These are phyloP conservation scores for Ochlodes sylvanus DNA, from an alignment of 2,888 invertebrate genomes.

Conservation along the genomic window DNA sequence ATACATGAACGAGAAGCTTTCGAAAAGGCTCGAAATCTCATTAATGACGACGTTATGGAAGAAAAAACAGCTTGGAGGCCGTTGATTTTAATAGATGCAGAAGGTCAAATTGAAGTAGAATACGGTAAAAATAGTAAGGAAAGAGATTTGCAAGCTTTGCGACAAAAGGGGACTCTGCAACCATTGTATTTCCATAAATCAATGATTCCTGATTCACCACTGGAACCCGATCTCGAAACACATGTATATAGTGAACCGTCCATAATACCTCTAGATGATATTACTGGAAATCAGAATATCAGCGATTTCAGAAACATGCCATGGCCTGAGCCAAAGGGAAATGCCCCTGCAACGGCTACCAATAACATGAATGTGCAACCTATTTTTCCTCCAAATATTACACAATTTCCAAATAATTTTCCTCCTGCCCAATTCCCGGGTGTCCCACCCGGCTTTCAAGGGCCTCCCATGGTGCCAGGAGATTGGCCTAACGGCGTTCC, in stretches of 20 bases:
- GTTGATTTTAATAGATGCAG: constrained; percentile 88
- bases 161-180: constrained; percentile 93
- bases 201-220: constrained; percentile 94
- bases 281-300: constrained; percentile 92
- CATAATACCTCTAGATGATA: constrained; percentile 95
- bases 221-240: constrained; percentile 94
- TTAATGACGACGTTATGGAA: constrained; percentile 92
- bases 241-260: constrained; percentile 91
- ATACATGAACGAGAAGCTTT: constrained; percentile 93
- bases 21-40: constrained; percentile 90
- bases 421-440: constrained; percentile 77
- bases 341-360: constrained; percentile 72
- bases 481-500: constrained; percentile 76
- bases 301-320: constrained; percentile 91
- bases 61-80: constrained; percentile 91
- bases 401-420: constrained; percentile 76
- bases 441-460: constrained; percentile 71
- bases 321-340: constrained; percentile 94
- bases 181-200: constrained; percentile 92
- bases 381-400: constrained; percentile 75
- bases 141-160: constrained; percentile 93
- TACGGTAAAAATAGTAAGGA: constrained; percentile 93
- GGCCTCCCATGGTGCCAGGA: constrained; percentile 65
- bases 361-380: constrained; percentile 66
- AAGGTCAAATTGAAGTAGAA: constrained; percentile 87